phyloP scores from a whole-genome alignment of 2,888 invertebrate genomes.

The Papilio gigon region DNA sequence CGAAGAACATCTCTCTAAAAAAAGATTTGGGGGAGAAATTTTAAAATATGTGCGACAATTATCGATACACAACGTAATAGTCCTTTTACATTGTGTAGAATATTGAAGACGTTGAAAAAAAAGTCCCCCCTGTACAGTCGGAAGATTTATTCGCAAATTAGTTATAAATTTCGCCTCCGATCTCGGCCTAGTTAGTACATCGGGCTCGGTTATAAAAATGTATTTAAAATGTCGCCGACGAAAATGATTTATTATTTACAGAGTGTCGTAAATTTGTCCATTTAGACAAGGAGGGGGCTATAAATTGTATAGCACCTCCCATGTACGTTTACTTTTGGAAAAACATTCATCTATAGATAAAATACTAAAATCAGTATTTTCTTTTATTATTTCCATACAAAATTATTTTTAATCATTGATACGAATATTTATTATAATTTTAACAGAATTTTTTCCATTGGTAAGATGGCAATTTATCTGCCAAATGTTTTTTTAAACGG shows the following conservation, averaged over 20 bases:
- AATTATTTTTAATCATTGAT: too few species aligned
- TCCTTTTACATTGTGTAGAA: constrained; percentile 73
- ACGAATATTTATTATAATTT: too few species aligned
- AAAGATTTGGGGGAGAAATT: constrained; percentile 62
- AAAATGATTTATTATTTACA: constrained; percentile 76
- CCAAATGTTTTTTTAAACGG: too few species aligned
- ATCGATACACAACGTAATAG: constrained; percentile 82
- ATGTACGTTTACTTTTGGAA: not conserved
- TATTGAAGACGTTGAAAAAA: constrained; percentile 65
- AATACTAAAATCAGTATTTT: not conserved
- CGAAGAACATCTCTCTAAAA: constrained; percentile 38
- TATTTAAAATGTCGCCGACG: constrained; percentile 79
- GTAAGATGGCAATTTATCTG: too few species aligned
- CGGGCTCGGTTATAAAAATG: constrained; percentile 80
- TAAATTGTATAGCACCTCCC: constrained; percentile 61
- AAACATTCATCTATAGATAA: not conserved
- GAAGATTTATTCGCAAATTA: constrained; percentile 82
- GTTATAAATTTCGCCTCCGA: constrained; percentile 77
- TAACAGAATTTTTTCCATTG: too few species aligned
- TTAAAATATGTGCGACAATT: constrained; percentile 83
- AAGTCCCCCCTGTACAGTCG: constrained; percentile 62
- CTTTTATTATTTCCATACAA: too few species aligned
- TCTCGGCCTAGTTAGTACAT: constrained; percentile 59
- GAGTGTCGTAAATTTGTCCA: constrained; percentile 80
- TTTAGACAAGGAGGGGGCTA: constrained; percentile 67